Evolutionary conservation across 2,888 invertebrate genomes (phyloP), one percentile per base, ranked within the genome.

Genomic region (Agrochola litura): DNA sequence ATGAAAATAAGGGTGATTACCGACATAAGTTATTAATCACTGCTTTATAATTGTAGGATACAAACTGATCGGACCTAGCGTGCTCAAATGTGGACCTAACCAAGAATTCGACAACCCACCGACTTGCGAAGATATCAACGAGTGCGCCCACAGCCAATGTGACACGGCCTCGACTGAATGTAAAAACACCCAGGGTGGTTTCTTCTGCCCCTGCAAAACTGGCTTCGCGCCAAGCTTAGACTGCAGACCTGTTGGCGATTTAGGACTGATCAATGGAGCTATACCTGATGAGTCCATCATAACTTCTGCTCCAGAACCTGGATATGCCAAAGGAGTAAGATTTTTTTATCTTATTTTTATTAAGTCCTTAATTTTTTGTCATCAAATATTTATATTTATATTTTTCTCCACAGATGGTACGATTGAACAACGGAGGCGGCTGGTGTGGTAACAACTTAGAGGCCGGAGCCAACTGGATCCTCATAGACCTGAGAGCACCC

Each of bases 381-480:
- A n/a, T 22, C 14, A 37, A 16, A 37, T 52, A 37, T 52, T 67
- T 14, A 68, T n/a, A 4, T 10, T 25, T 73, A 67, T 76, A 81
- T 85, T 86, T 84, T 77, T n/a, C n/a, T 6, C 91, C 94, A 71
- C 90, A 98, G 98, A 98, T 98, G 97, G 97, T 99, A 66, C 98
- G 99, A 41, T 95, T 99, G 25, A 99, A 98, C 91, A 98, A 97
- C 86, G 98, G 98, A 58, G 97, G 97, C 73, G 99, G 99, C 66
- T 99, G 99, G 99, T 99, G 99, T 93, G 99, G 99, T 16, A 98
- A 98, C 89, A 98, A 98, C 69, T 97, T 98, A 71, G 98, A 99
- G 92, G 98, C 98, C 10, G 99, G 99, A 68, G 97, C 98, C 30
- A 99, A 99, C 92, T 99, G 99, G 99, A 97, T 98, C 73, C 96